Conservation (phyloP, 2,888 invertebrate genomes). For the Dioctria rufipes region DNA sequence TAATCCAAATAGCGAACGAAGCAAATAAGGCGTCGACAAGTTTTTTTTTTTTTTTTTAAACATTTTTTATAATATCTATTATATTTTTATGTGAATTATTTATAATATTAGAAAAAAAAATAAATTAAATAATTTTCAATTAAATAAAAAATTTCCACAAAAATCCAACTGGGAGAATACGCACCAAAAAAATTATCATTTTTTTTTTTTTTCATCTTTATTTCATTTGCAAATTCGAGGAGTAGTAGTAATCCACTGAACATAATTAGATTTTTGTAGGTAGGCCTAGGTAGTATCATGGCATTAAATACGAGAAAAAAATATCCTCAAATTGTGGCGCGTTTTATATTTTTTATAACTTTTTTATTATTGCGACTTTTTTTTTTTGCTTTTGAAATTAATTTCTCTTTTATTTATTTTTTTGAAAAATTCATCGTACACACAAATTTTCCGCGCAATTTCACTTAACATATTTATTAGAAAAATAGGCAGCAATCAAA, state of each 20-base stretch:
- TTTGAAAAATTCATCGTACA: constrained; percentile 7
- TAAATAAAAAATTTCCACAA: neutral
- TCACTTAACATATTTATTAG: constrained; percentile 35
- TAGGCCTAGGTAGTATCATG: neutral
- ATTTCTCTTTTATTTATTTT: constrained; percentile 16
- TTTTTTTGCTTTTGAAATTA: neutral
- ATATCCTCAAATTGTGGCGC: neutral
- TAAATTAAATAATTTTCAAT: neutral
- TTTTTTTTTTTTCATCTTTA: constrained; percentile 14
- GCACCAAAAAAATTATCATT: constrained; percentile 28
- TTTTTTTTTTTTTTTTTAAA: neutral
- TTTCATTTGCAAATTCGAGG: constrained; percentile 10
- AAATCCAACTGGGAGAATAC: constrained; percentile 34
- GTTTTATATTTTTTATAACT: too few species aligned
- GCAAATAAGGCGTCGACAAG: too few species aligned
- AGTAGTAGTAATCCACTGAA: constrained; percentile 29
- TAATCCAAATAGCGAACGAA: too few species aligned
- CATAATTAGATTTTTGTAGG: neutral
- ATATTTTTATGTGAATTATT: too few species aligned
- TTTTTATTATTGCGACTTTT: too few species aligned
- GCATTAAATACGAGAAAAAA: neutral
- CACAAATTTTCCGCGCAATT: constrained; percentile 13
- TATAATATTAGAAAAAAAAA: too few species aligned
- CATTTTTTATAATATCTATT: neutral
- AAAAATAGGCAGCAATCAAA: neutral